Conservation (phyloP, 2,113 vertebrate genomes). For the Urocolius indicus region DNA sequence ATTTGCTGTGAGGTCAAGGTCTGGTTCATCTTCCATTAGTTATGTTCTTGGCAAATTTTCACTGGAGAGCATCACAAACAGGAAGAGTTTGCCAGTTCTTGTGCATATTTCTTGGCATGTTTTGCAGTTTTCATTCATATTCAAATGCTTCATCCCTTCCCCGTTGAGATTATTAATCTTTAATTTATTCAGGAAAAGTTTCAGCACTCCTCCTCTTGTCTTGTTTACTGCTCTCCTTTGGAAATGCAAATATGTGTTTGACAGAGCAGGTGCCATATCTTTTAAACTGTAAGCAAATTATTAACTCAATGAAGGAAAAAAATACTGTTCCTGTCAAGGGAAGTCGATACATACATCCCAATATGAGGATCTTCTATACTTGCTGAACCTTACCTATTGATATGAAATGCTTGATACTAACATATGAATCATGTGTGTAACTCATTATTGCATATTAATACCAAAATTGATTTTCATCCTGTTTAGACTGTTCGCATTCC, state of each 20-base stretch:
- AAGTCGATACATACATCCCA: neutral
- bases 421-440: neutral
- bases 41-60: neutral
- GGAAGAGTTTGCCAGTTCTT: conserved; percentile 23
- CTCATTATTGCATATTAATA: neutral
- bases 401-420: neutral
- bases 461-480: neutral
- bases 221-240: conserved; percentile 54
- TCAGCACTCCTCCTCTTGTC: conserved; percentile 24
- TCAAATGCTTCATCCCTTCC: conserved; percentile 34
- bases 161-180: conserved; percentile 14
- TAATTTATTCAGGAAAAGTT: conserved; percentile 63
- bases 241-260: conserved; percentile 57
- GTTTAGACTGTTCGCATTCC: neutral
- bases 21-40: conserved; percentile 1
- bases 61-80: neutral
- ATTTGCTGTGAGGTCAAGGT: neutral
- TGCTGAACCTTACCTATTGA: neutral
- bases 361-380: neutral
- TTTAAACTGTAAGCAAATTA: neutral
- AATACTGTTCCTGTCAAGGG: neutral
- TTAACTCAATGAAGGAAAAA: neutral
- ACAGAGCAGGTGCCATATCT: conserved; percentile 45
- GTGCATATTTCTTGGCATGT: conserved; percentile 27
- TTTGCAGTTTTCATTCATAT: conserved; percentile 56